phyloP scores from a whole-genome alignment of 2,113 vertebrate genomes.

The Brachyistius frenatus region DNA sequence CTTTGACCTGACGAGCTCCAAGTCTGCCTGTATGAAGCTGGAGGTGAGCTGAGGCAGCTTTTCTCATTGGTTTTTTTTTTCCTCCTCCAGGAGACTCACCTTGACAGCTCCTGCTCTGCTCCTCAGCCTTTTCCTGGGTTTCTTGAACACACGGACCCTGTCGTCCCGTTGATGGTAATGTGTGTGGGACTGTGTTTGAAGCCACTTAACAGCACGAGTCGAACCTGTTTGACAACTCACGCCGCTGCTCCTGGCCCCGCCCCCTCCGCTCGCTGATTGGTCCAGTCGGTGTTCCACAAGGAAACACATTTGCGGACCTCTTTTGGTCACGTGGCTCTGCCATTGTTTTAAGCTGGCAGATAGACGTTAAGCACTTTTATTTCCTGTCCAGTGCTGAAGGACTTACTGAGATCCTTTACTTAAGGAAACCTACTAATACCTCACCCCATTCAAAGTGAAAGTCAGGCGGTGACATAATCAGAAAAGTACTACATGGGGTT shows the following conservation, averaged over 20 bases:
- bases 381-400: not conserved
- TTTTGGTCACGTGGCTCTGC: constrained; percentile 55
- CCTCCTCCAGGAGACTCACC: constrained; percentile 57
- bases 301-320: constrained; percentile 24
- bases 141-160: not conserved
- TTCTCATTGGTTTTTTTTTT: not conserved
- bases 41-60: not conserved
- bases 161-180: not conserved
- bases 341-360: not conserved
- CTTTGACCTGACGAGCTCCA: constrained; percentile 40
- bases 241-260: constrained; percentile 48
- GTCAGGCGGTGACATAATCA: not conserved
- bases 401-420: not conserved
- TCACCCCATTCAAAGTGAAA: not conserved
- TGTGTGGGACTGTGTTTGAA: constrained; percentile 31
- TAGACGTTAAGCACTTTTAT: not conserved
- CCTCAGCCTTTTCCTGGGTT: not conserved
- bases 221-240: constrained; percentile 80
- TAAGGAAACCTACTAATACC: not conserved
- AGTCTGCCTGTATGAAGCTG: constrained; percentile 6
- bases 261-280: constrained; percentile 49
- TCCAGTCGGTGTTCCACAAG: constrained; percentile 45
- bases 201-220: constrained; percentile 42
- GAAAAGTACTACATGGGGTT: not conserved
- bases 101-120: not conserved